A percentile compares a stretch with the other conserved stretches of the same genome.
Evolutionary conservation across 2,113 vertebrate species (phyloP).

Genomic region (Prolemur simus): DNA sequence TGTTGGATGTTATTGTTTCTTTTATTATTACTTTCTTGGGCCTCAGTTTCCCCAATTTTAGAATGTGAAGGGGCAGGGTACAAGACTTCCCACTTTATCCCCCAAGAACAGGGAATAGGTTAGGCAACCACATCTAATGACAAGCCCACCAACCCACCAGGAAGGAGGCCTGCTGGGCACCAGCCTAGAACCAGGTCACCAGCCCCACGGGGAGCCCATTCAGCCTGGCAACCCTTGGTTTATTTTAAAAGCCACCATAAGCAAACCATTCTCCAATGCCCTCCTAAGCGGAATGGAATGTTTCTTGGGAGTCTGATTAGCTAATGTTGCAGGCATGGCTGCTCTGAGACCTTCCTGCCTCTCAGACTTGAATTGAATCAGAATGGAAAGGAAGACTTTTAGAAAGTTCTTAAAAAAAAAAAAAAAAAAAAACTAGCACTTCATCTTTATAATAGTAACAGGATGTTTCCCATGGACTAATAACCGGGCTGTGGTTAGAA

Average conservation of each 20-base stretch:
- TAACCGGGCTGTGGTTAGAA: conserved; percentile 53
- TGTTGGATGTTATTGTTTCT: not conserved
- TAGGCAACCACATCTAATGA: not conserved
- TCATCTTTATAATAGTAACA: conserved; percentile 65
- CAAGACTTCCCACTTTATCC: not conserved
- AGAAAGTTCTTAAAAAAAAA: conserved; percentile 52
- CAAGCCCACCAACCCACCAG: not conserved
- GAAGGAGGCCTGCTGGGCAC: conserved; percentile 22
- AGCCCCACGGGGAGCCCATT: conserved; percentile 44
- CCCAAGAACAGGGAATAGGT: not conserved
- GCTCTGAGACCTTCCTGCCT: conserved; percentile 67
- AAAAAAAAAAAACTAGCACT: not conserved
- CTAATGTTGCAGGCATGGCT: conserved; percentile 70
- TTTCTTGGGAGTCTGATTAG: conserved; percentile 74
- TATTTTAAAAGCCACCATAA: conserved; percentile 69
- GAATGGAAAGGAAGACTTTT: conserved; percentile 60
- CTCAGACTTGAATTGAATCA: conserved; percentile 55
- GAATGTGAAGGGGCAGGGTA: conserved; percentile 1
- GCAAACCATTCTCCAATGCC: conserved; percentile 64
- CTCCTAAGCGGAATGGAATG: conserved; percentile 75
- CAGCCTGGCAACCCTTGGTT: conserved; percentile 63
- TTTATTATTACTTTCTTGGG: not conserved
- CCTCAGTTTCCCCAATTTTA: conserved; percentile 31
- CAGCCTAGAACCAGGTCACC: conserved; percentile 54
- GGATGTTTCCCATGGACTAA: conserved; percentile 66